Evolutionary conservation across 2,888 invertebrate genomes (phyloP).

Genomic region (Xestia ashworthii): DNA sequence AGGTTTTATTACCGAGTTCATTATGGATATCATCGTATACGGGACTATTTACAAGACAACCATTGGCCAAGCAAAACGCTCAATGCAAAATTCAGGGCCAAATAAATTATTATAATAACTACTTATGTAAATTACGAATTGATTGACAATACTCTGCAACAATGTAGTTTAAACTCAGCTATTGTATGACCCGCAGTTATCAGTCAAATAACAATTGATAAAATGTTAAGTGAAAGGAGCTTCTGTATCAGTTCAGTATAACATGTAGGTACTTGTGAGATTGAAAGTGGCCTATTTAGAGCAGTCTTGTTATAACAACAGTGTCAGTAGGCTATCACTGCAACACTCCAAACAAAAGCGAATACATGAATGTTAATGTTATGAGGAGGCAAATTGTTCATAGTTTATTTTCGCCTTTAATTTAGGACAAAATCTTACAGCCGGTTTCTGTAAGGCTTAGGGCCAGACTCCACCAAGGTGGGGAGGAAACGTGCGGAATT

Average conservation of each 20-base stretch:
- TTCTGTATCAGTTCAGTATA: background rate
- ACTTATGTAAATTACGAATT: background rate
- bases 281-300: conserved; percentile 55
- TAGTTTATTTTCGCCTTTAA: conserved; percentile 41
- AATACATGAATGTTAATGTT: conserved; percentile 69
- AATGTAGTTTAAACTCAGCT: background rate
- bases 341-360: conserved; percentile 77
- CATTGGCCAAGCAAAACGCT: background rate
- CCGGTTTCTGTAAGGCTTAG: conserved; percentile 15
- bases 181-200: conserved; percentile 19
- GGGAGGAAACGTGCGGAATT: background rate
- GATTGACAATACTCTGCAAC: background rate
- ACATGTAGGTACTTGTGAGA: conserved; percentile 6
- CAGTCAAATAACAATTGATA: conserved; percentile 23
- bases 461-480: background rate
- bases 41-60: background rate
- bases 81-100: background rate
- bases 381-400: conserved; percentile 49
- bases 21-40: background rate
- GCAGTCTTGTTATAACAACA: conserved; percentile 69
- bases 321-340: conserved; percentile 73
- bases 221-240: conserved; percentile 17
- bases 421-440: conserved; percentile 27
- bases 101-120: background rate
- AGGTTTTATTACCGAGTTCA: background rate